Evolutionary conservation across 1,140 invertebrate genomes (phyloP), one percentile per base, ranked within the genome.

Genomic region (Diachasma alloeum): DNA sequence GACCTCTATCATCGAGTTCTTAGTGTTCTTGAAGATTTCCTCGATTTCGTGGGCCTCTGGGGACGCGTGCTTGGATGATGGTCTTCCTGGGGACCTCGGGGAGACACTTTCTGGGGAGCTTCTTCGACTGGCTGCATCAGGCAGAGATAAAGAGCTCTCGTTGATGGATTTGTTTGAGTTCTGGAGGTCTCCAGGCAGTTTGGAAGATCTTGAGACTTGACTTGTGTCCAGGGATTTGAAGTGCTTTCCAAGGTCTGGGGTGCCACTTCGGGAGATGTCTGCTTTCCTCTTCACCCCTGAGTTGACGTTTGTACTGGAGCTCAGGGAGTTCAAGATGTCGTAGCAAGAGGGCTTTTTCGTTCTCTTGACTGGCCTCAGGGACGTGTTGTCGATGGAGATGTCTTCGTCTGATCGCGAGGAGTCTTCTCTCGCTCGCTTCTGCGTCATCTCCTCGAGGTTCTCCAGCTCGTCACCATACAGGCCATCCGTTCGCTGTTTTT

Each of bases 251-350:
- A 84, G 80, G 46, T 86, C 87, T 15, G 87, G 85, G 11, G 86
- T 86, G 19, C 81, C 85, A 24, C 85, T 83, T n/a, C 82, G 83
- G 4, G 88, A 88, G 68, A 78, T 80, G 53, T 89, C 88, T 6
- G 88, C 88, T 87, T 90, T 90, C 77, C 89, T 82, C 78, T 90
- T 89, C 4, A 85, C 81, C 0, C 89, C 89, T n/a, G 85, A 79
- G 42, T 78, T 75, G 5, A 87, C 81, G 22, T 85, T 79, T 11
- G 82, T 82, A 48, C 88, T 90, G 4, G 88, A 90, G 78, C 86
- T 89, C 36, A 90, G 78, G 0, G 88, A 90, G 39, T 87, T 88
- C 26, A 89, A 76, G 26, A 90, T 86, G 75, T 89, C 89, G 46
- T 88, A 87, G 76, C 87, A 89, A n/a, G 88, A 90, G 9, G 84